Percentiles rank a stretch among this genome's conserved stretches.
phyloP scores from a whole-genome alignment of 2,888 invertebrate genomes.

The Dicyrtomina minuta region DNA sequence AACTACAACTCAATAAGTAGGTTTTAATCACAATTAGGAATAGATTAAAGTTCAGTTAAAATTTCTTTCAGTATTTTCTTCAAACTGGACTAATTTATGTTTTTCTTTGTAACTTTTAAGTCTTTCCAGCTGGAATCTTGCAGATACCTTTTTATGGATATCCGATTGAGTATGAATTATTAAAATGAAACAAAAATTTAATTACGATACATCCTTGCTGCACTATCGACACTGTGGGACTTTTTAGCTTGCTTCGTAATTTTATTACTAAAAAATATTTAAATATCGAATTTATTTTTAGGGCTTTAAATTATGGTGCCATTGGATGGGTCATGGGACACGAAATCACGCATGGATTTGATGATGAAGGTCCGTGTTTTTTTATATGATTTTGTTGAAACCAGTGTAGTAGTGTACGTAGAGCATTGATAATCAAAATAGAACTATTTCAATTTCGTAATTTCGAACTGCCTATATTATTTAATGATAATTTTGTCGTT shows the following conservation, averaged over 20 bases:
- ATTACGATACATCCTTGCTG: too few species aligned
- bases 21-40: constrained; percentile 54
- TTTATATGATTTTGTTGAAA: too few species aligned
- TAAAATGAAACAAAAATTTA: too few species aligned
- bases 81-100: background rate
- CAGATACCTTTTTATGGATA: constrained; percentile 79
- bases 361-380: too few species aligned
- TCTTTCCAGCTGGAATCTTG: constrained; percentile 78
- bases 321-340: constrained; percentile 58
- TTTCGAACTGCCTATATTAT: too few species aligned
- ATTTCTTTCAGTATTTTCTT: too few species aligned
- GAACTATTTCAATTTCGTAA: too few species aligned
- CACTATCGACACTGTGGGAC: too few species aligned
- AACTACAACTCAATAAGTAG: constrained; percentile 84
- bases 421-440: too few species aligned
- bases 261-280: background rate
- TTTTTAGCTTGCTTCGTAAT: too few species aligned
- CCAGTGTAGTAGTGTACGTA: too few species aligned
- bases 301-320: constrained; percentile 51
- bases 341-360: constrained; percentile 66
- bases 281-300: constrained; percentile 7
- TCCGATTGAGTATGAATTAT: constrained; percentile 51
- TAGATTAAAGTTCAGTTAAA: background rate
- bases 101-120: constrained; percentile 59
- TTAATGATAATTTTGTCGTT: too few species aligned